phyloP scores from a whole-genome alignment of 2,113 vertebrate species.

The Rhabdornis inornatus region DNA sequence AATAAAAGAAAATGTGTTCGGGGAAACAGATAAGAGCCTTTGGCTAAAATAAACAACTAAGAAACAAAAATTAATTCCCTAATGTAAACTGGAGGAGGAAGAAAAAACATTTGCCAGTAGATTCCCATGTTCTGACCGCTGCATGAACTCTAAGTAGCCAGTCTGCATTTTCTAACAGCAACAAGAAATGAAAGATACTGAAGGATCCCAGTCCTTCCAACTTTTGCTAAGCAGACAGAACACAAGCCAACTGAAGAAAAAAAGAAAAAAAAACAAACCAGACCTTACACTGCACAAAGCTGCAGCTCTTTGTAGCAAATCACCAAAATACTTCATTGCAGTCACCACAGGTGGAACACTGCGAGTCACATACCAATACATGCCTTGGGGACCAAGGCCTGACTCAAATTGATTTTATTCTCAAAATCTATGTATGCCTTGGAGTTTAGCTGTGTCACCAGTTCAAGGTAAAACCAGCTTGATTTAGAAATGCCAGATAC shows the following conservation, averaged over 20 bases:
- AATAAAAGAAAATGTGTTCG: conserved; percentile 41
- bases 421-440: not conserved
- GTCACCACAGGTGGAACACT: not conserved
- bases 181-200: conserved; percentile 53
- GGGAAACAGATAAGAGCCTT: conserved; percentile 66
- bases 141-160: conserved; percentile 63
- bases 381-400: fast-evolving
- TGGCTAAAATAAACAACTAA: conserved; percentile 65
- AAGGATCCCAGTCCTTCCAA: conserved; percentile 6
- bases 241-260: not conserved
- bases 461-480: not conserved
- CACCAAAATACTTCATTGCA: not conserved
- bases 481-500: not conserved
- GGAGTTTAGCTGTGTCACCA: not conserved
- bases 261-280: not conserved
- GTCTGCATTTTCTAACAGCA: conserved; percentile 57
- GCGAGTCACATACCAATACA: not conserved
- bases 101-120: conserved; percentile 57
- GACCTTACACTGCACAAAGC: not conserved
- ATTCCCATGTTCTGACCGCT: conserved; percentile 71
- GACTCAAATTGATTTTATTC: not conserved
- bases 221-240: conserved; percentile 29
- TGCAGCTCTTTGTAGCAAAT: not conserved
- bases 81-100: conserved; percentile 50
- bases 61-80: conserved; percentile 56